Conservation (phyloP, 2,797 vertebrate genomes). For the Cossypha polioptera region DNA sequence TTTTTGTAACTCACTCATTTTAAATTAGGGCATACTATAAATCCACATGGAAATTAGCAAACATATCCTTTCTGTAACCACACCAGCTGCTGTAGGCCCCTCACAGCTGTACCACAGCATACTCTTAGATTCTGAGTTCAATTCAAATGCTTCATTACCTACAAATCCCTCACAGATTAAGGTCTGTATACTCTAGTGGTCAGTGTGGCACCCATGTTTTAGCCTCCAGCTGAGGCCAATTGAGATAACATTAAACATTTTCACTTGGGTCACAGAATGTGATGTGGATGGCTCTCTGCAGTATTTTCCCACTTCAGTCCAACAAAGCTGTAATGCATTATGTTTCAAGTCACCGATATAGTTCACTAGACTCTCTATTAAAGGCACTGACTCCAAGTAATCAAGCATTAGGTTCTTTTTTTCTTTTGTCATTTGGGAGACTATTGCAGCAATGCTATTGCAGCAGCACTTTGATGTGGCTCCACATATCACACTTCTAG, state of each 20-base stretch:
- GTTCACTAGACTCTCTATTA: background rate
- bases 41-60: background rate
- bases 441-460: background rate
- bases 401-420: background rate
- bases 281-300: background rate
- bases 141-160: background rate
- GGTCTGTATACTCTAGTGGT: background rate
- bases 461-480: background rate
- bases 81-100: background rate
- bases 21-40: background rate
- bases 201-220: background rate
- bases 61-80: background rate
- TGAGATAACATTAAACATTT: constrained; percentile 5
- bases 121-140: background rate
- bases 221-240: background rate
- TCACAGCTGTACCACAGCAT: background rate
- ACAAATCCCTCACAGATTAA: background rate
- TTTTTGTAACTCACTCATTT: background rate
- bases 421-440: background rate
- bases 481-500: background rate
- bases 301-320: background rate
- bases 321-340: background rate
- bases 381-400: background rate
- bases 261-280: background rate
- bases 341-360: background rate